Percentiles rank a stretch among this genome's conserved stretches.
Conservation (phyloP, 2,888 invertebrate species). For the Apodemia mormo region DNA sequence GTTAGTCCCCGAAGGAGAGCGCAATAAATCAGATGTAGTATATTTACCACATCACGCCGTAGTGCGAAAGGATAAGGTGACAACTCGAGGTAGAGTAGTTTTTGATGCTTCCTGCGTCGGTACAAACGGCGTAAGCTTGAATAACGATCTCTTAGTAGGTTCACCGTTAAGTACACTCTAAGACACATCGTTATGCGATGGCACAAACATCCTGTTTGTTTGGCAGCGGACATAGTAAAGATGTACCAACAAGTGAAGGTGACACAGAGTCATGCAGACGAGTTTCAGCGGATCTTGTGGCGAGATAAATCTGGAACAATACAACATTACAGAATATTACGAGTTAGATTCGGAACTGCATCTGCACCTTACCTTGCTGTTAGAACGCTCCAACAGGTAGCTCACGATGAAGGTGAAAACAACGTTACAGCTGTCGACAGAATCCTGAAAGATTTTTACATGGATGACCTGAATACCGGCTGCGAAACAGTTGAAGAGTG, state of each 20-base stretch:
- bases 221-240: constrained; percentile 30
- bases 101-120: no score
- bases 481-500: constrained; percentile 34
- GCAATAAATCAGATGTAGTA: constrained; percentile 22
- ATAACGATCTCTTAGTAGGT: constrained; percentile 33
- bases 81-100: constrained; percentile 28
- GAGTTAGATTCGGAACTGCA: constrained; percentile 38
- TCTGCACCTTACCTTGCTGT: constrained; percentile 37
- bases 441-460: constrained; percentile 29
- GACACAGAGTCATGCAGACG: background rate
- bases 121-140: constrained; percentile 34
- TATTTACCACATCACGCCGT: no score
- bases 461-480: constrained; percentile 39
- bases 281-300: constrained; percentile 26
- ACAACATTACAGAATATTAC: constrained; percentile 31
- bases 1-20: no score
- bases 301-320: constrained; percentile 21
- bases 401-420: constrained; percentile 26
- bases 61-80: constrained; percentile 29
- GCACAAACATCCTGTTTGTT: constrained; percentile 27
- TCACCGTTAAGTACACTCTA: constrained; percentile 33
- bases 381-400: constrained; percentile 33
- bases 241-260: constrained; percentile 31
- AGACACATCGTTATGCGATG: constrained; percentile 34
- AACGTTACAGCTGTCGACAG: constrained; percentile 24